Evolutionary conservation across 2,797 vertebrate species (phyloP).

Genomic region (Naso thynnoides): DNA sequence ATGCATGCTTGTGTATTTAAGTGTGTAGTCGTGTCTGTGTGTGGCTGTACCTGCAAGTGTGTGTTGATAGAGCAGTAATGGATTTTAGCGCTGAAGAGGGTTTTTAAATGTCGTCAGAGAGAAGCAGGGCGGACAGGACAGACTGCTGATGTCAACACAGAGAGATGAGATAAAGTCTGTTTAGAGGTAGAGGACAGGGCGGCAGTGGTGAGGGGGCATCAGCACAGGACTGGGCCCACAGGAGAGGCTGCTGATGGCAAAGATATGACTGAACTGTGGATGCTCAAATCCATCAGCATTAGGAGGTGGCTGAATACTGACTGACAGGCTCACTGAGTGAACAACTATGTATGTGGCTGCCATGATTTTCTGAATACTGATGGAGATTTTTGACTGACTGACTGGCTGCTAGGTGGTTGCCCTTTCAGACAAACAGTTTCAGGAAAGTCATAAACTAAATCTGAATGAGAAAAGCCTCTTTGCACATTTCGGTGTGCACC

Average conservation of each 20-base stretch:
- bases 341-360: conserved; percentile 31
- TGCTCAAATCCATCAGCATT: conserved; percentile 71
- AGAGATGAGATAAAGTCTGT: conserved; percentile 74
- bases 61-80: conserved; percentile 59
- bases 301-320: conserved; percentile 49
- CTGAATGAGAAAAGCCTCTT: background rate
- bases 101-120: conserved; percentile 64
- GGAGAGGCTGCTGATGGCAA: conserved; percentile 72
- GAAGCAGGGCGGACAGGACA: conserved; percentile 63
- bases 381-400: conserved; percentile 40
- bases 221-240: conserved; percentile 53
- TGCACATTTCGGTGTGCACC: background rate
- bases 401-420: background rate
- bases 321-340: conserved; percentile 55
- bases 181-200: conserved; percentile 32
- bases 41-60: conserved; percentile 25
- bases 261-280: conserved; percentile 68
- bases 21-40: conserved; percentile 3
- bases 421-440: conserved; percentile 6
- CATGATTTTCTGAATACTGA: conserved; percentile 44
- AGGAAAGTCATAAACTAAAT: background rate
- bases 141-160: conserved; percentile 77
- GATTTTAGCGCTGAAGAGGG: conserved; percentile 61
- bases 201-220: conserved; percentile 18
- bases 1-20: background rate